Percentiles rank a stretch among this genome's conserved stretches.
Evolutionary conservation across 2,888 invertebrate genomes (phyloP).

Genomic region (Drosophila neutralis): DNA sequence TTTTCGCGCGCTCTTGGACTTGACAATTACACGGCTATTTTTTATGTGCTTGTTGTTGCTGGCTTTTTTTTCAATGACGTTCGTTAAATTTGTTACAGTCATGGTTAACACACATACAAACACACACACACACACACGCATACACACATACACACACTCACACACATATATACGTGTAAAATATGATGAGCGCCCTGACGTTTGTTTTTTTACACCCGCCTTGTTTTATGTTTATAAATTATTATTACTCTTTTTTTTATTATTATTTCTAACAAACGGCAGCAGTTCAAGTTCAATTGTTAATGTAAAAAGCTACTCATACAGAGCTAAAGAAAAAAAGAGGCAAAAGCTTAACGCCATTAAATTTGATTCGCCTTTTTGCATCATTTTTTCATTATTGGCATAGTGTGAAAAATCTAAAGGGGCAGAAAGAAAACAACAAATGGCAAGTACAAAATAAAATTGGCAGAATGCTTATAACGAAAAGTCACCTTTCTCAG

Average conservation of each 20-base stretch:
- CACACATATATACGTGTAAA: constrained; percentile 5
- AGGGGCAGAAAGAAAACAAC: neutral
- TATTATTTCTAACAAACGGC: constrained; percentile 54
- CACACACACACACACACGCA: neutral
- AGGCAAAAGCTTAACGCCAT: constrained; percentile 37
- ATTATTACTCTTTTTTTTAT: constrained; percentile 35
- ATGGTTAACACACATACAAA: constrained; percentile 69
- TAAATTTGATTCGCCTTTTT: constrained; percentile 39
- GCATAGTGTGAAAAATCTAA: constrained; percentile 20
- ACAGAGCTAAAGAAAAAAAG: constrained; percentile 14
- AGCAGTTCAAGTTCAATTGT: constrained; percentile 80
- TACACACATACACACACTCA: constrained; percentile 10
- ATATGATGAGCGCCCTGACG: constrained; percentile 58
- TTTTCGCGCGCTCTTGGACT: constrained; percentile 78
- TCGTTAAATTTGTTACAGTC: constrained; percentile 81
- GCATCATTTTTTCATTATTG: constrained; percentile 46
- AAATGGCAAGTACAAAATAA: neutral
- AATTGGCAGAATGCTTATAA: constrained; percentile 10
- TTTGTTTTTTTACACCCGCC: constrained; percentile 29
- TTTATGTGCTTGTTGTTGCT: constrained; percentile 28
- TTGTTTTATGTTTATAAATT: constrained; percentile 46
- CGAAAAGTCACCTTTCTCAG: constrained; percentile 53
- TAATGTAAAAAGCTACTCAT: constrained; percentile 65
- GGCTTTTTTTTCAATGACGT: constrained; percentile 72
- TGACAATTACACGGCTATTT: constrained; percentile 79